phyloP scores from a whole-genome alignment of 1,140 invertebrate genomes.

The Halictus rubicundus region DNA sequence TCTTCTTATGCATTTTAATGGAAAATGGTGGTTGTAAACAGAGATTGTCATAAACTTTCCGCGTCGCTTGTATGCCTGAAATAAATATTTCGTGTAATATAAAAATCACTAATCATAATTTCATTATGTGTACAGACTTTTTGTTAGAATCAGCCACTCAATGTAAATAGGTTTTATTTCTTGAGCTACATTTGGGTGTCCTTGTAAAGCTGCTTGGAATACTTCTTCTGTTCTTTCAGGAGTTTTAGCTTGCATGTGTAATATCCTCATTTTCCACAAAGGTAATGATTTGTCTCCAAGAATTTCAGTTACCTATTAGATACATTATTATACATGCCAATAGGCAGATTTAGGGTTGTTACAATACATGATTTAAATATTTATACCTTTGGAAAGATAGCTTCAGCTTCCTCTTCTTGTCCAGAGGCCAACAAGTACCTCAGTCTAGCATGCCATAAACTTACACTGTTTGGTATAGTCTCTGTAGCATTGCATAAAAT shows the following conservation, averaged over 20 bases:
- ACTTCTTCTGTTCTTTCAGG: slow-evolving; percentile 77
- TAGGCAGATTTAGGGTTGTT: neutral
- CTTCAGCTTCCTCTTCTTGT: slow-evolving; percentile 68
- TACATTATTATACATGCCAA: neutral
- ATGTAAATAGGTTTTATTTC: slow-evolving; percentile 79
- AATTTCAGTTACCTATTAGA: slow-evolving; percentile 69
- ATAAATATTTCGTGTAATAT: slow-evolving; percentile 43
- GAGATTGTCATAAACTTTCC: slow-evolving; percentile 76
- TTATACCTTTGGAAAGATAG: slow-evolving; percentile 71
- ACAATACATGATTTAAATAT: neutral
- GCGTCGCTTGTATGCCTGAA: slow-evolving; percentile 75
- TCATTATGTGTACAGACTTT: slow-evolving; percentile 65
- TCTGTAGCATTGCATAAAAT: slow-evolving; percentile 78
- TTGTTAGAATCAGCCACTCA: slow-evolving; percentile 78
- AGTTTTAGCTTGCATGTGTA: slow-evolving; percentile 75
- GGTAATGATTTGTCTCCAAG: slow-evolving; percentile 76
- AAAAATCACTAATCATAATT: slow-evolving; percentile 13
- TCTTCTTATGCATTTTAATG: slow-evolving; percentile 80
- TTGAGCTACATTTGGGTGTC: slow-evolving; percentile 70
- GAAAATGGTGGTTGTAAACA: slow-evolving; percentile 75
- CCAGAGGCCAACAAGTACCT: slow-evolving; percentile 72
- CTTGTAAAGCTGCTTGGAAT: slow-evolving; percentile 76
- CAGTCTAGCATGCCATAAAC: slow-evolving; percentile 79
- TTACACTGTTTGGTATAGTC: slow-evolving; percentile 74
- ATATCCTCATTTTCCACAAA: slow-evolving; percentile 79